These are phyloP conservation scores for Herminia tarsipennalis DNA, from an alignment of 2,888 invertebrate species.

Conservation along the genomic window DNA sequence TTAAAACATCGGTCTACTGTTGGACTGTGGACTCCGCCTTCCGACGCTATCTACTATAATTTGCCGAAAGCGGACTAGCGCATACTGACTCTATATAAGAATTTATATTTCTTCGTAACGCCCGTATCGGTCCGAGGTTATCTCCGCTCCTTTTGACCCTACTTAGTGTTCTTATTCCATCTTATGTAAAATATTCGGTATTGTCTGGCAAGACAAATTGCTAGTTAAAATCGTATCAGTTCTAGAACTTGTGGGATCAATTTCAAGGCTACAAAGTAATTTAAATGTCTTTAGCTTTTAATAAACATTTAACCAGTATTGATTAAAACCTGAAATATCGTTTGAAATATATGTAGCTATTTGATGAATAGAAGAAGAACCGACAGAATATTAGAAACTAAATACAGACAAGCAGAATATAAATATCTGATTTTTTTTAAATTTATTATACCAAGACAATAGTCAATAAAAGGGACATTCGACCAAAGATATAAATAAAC, in stretches of 20 bases:
- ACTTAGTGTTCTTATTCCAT: slow-evolving; percentile 28
- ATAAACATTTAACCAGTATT: no score
- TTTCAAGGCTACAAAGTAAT: slow-evolving; percentile 1
- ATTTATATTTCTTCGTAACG: slow-evolving; percentile 29
- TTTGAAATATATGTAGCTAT: no score
- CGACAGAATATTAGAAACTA: background rate
- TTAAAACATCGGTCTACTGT: no score
- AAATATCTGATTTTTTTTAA: no score
- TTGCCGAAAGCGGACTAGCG: background rate
- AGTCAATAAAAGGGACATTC: no score
- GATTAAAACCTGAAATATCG: no score
- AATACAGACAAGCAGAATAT: no score
- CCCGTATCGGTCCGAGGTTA: slow-evolving; percentile 20
- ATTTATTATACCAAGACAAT: no score
- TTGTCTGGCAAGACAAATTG: slow-evolving; percentile 36
- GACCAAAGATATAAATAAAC: no score
- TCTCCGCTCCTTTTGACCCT: slow-evolving; percentile 24
- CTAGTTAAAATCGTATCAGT: slow-evolving; percentile 34
- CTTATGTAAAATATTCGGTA: slow-evolving; percentile 39
- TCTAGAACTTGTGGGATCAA: background rate
- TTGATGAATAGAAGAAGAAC: background rate
- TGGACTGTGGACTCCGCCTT: no score
- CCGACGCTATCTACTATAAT: no score
- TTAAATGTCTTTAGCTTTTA: no score
- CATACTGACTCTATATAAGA: slow-evolving; percentile 15